Evolutionary conservation across 2,113 vertebrate genomes (phyloP).

Genomic region (Ciconia boyciana): DNA sequence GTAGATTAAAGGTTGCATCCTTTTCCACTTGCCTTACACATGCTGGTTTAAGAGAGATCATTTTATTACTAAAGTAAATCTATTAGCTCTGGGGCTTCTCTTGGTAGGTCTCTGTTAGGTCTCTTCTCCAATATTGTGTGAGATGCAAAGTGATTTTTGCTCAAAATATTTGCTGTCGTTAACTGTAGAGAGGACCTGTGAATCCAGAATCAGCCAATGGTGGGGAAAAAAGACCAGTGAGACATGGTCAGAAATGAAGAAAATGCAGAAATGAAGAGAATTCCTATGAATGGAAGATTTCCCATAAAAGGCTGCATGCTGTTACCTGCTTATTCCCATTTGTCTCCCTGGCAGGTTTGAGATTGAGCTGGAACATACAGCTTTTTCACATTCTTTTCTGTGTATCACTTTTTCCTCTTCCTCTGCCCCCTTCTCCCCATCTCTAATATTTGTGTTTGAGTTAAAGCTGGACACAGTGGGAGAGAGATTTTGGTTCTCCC

Average conservation of each 20-base stretch:
- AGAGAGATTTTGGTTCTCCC: not conserved
- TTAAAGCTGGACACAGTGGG: not conserved
- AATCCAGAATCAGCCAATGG: not conserved
- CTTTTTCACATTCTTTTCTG: not conserved
- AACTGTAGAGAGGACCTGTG: not conserved
- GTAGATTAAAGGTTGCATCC: not conserved
- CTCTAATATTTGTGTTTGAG: not conserved
- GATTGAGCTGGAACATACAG: not conserved
- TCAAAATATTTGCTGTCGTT: not conserved
- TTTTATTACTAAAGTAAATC: not conserved
- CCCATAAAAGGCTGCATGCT: slow-evolving; percentile 15
- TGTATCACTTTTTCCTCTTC: not conserved
- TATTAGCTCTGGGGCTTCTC: not conserved
- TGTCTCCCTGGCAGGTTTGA: not conserved
- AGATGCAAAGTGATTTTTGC: not conserved
- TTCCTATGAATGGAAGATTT: not conserved
- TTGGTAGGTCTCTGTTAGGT: not conserved
- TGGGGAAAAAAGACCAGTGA: not conserved
- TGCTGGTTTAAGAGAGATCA: not conserved
- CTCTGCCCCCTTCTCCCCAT: not conserved
- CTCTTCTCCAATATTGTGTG: not conserved
- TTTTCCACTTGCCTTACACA: not conserved
- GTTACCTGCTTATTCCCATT: not conserved
- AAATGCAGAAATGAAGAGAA: not conserved
- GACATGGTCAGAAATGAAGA: not conserved